Evolutionary conservation across 37 sponge, comb jelly and placozoan species (phyloP), one percentile per base, ranked within the genome.

Genomic region (Oopsacas minuta): DNA sequence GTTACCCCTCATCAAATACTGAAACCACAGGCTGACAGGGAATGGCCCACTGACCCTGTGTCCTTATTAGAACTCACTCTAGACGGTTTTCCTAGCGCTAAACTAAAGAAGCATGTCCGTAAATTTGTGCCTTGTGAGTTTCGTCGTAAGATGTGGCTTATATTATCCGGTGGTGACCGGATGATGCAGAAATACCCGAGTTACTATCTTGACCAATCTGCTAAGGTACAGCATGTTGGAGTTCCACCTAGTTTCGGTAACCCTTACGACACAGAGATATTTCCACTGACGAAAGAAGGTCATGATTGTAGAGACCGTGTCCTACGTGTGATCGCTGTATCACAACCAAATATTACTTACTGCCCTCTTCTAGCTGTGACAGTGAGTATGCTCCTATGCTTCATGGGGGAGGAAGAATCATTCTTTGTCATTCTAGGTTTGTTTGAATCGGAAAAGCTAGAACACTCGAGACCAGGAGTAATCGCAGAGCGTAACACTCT

Each of bases 401-500:
- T 61, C 75, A 61, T 61, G 75, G 75, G 75, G 28, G 75, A 61
- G 22, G 75, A 61, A 34, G 17, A 61, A 34, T 25, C 75, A 25
- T 61, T 61, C 75, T 61, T 61, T n/a, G 75, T 61, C 75, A 61
- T 61, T 12, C 75, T 61, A 25, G 75, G 75, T 20, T n/a, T 61
- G 75, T 61, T 61, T 34, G 75, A 61, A 34, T 32, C 75, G 28
- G 75, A 61, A 5, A 61, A 61, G 30, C 75, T 61, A 34, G 75
- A 61, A 34, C 75, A 61, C 75, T 61, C 75, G 75, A 10, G 22
- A n/a, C 20, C 75, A 3, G 75, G 75, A 3, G 75, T 61, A 7
- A 61, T 61, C 75, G 75, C 75, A 34, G 75, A 61, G 22, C 75
- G 75, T 61, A 61, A 61, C 75, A 61, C 75, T 34, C 75, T 61